A percentile compares a stretch with the other conserved stretches of the same genome.
phyloP scores from a whole-genome alignment of 1,140 invertebrate genomes.

The Triops cancriformis region DNA sequence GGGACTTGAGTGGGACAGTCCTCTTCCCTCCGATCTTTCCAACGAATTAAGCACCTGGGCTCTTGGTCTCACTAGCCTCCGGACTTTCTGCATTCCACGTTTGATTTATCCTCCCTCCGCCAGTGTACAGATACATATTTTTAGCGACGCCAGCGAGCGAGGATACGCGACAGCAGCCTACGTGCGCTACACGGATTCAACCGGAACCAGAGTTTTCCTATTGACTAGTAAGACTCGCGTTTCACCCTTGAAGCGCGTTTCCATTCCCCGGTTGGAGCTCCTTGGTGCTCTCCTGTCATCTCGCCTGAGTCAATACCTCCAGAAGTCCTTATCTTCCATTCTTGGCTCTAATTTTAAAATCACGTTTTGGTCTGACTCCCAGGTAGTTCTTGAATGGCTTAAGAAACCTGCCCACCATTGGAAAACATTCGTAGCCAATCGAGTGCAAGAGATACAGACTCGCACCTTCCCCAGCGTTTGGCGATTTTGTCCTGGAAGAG shows the following conservation, averaged over 20 bases:
- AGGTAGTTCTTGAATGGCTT: slow-evolving; percentile 18
- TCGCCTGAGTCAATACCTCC: slow-evolving; percentile 10
- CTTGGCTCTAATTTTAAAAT: background rate
- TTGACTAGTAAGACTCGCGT: slow-evolving; percentile 37
- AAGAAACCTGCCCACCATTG: slow-evolving; percentile 1
- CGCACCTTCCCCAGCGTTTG: background rate
- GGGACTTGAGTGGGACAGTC: background rate
- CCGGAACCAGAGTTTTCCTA: background rate
- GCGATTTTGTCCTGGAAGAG: no score
- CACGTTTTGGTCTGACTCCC: slow-evolving; percentile 23
- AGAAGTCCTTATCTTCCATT: background rate
- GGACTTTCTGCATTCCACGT: background rate
- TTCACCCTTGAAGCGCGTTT: slow-evolving; percentile 35
- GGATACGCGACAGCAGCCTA: slow-evolving; percentile 29
- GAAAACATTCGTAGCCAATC: slow-evolving; percentile 21
- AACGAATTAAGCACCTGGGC: background rate
- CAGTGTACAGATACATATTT: slow-evolving; percentile 21
- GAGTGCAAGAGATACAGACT: slow-evolving; percentile 7
- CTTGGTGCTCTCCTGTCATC: slow-evolving; percentile 20
- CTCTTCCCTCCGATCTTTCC: background rate
- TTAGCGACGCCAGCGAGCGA: slow-evolving; percentile 27
- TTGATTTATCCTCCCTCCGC: background rate
- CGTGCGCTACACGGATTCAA: background rate
- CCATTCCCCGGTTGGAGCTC: slow-evolving; percentile 26
- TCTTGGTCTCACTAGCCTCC: background rate